These are phyloP conservation scores for Tenthredo notha DNA, from an alignment of 2,888 invertebrate genomes.

Conservation along the genomic window DNA sequence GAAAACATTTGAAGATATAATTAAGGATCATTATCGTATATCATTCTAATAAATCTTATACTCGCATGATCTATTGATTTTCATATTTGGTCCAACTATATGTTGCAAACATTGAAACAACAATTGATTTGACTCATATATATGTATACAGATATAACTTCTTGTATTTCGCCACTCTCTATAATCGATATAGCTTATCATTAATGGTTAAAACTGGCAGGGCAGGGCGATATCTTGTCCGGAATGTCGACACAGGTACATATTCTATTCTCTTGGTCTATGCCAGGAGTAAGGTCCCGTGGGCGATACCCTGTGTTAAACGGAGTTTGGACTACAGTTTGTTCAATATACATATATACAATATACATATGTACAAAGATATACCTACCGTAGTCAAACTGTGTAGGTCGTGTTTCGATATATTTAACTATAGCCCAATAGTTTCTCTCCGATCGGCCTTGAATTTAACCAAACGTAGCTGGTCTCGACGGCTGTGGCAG, in stretches of 20 bases:
- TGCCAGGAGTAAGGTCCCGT: background rate
- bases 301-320: background rate
- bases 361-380: background rate
- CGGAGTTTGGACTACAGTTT: background rate
- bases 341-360: background rate
- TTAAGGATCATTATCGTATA: no score
- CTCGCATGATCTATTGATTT: no score
- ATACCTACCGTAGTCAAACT: background rate
- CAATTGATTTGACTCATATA: no score
- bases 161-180: background rate
- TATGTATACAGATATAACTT: background rate
- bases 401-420: conserved; percentile 13
- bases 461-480: background rate
- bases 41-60: no score
- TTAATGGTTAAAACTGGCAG: background rate
- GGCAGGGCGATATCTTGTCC: background rate
- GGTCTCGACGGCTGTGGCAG: background rate
- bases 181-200: background rate
- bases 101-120: background rate
- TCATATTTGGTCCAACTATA: background rate
- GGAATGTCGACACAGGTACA: background rate
- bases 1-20: no score
- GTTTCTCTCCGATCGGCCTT: conserved; percentile 16
- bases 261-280: background rate
- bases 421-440: conserved; percentile 26